Conservation (phyloP, 2,797 vertebrate genomes). For the Notamacropus eugenii region DNA sequence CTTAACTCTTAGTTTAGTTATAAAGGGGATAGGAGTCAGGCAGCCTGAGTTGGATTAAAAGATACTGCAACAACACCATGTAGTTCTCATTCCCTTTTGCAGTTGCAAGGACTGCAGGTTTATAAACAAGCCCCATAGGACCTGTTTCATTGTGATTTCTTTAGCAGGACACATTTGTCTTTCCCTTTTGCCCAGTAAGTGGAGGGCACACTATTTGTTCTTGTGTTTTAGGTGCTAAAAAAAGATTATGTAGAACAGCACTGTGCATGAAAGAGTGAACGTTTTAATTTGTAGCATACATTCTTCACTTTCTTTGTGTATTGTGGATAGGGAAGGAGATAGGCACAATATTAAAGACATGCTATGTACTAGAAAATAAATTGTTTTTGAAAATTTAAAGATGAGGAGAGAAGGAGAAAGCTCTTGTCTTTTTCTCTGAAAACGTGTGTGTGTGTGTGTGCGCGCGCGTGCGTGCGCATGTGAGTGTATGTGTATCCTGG, state of each 20-base stretch:
- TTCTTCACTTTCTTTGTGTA: neutral
- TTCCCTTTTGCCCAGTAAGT: neutral
- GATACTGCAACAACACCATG: neutral
- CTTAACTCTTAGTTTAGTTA: neutral
- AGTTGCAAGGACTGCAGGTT: neutral
- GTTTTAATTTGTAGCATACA: neutral
- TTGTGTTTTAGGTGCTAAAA: neutral
- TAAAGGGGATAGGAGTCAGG: neutral
- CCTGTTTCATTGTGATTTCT: neutral
- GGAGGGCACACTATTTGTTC: neutral
- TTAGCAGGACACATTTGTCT: neutral
- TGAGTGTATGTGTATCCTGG: too few species aligned
- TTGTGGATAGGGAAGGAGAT: neutral
- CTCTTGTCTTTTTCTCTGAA: neutral
- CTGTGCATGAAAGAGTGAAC: neutral
- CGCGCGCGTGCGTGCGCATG: too few species aligned
- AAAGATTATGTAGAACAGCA: neutral
- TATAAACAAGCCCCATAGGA: neutral
- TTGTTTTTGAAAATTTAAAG: neutral
- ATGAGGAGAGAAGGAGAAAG: neutral
- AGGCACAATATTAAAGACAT: neutral
- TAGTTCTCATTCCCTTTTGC: neutral
- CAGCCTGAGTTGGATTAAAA: neutral
- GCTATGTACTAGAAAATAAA: neutral
- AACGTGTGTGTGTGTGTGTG: neutral